A percentile compares a stretch with the other conserved stretches of the same genome.
Conservation (phyloP, 2,113 vertebrate genomes). For the Myiozetetes cayanensis region DNA sequence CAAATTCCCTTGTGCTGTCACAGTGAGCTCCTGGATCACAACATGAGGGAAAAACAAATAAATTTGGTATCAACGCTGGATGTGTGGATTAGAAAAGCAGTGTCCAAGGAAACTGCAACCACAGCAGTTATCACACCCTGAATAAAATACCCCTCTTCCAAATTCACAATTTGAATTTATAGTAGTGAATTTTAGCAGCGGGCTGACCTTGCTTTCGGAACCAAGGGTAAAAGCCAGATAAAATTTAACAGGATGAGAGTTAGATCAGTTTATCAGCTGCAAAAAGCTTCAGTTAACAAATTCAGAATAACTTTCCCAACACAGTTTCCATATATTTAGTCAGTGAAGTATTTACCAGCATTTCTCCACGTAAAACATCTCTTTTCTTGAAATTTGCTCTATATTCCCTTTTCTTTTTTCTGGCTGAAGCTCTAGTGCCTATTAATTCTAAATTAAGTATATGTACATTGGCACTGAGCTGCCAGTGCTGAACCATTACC, state of each 20-base stretch:
- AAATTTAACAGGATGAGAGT: not conserved
- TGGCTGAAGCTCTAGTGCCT: not conserved
- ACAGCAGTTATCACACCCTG: not conserved
- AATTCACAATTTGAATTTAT: not conserved
- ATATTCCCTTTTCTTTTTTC: not conserved
- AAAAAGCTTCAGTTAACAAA: not conserved
- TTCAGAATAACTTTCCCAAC: not conserved
- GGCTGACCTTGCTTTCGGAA: not conserved
- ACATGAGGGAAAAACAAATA: not conserved
- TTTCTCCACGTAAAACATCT: not conserved
- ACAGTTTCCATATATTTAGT: not conserved
- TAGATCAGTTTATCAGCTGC: not conserved
- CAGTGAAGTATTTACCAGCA: not conserved
- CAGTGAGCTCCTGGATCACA: not conserved
- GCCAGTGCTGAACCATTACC: not conserved
- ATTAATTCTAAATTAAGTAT: not conserved
- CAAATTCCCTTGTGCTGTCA: not conserved
- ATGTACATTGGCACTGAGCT: not conserved
- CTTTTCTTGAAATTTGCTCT: not conserved
- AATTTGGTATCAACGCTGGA: rapidly evolving
- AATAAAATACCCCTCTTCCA: not conserved
- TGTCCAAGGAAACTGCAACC: not conserved
- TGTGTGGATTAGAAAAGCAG: not conserved
- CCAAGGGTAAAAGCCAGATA: not conserved
- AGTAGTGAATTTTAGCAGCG: not conserved